Evolutionary conservation across 2,888 invertebrate genomes (phyloP).

Genomic region (Ophonus ardosiacus): DNA sequence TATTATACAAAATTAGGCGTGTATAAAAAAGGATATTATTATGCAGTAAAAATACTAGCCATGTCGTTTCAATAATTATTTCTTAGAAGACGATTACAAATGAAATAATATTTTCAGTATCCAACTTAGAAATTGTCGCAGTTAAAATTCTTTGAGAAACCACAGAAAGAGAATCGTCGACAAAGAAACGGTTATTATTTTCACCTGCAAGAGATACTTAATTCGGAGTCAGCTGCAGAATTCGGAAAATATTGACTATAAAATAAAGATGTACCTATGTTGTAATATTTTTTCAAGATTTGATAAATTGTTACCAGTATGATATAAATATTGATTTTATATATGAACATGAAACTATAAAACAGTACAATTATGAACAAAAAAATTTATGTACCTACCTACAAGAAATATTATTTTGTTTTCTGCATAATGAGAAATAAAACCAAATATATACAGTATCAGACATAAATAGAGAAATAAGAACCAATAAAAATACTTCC

Average conservation of each 20-base stretch:
- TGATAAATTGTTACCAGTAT: background rate
- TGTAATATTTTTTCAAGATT: background rate
- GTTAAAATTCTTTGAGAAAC: slow-evolving; percentile 58
- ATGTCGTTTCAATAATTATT: slow-evolving; percentile 59
- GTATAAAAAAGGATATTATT: slow-evolving; percentile 56
- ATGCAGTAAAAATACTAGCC: slow-evolving; percentile 61
- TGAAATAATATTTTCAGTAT: slow-evolving; percentile 55
- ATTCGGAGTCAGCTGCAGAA: slow-evolving; percentile 15
- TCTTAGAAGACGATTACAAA: slow-evolving; percentile 59
- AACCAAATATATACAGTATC: no score
- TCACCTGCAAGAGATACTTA: slow-evolving; percentile 23
- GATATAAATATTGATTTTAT: background rate
- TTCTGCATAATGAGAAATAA: no score
- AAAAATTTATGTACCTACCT: background rate
- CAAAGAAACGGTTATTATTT: slow-evolving; percentile 32
- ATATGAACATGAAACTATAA: background rate
- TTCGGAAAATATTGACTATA: background rate
- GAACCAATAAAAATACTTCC: no score
- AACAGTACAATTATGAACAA: background rate
- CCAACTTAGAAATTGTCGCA: slow-evolving; percentile 49
- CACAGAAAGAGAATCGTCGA: slow-evolving; percentile 46
- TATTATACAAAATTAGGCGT: slow-evolving; percentile 56
- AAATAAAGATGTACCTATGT: background rate
- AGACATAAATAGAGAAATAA: no score
- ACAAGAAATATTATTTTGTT: no score